These are phyloP conservation scores for Leptoteleia sp. DNA, from an alignment of 1,140 invertebrate species.

Conservation along the genomic window DNA sequence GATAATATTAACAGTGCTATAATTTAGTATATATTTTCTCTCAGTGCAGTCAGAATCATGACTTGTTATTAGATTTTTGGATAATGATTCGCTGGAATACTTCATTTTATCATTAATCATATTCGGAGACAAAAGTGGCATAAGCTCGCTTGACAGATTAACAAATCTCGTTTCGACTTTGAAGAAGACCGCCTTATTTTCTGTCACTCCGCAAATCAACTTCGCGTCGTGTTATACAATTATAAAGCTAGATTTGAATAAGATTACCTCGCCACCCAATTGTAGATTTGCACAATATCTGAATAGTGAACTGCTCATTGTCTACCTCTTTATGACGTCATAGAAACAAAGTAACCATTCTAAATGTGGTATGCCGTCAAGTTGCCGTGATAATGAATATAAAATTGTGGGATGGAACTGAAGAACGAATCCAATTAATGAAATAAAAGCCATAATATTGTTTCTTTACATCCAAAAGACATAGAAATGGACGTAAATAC, in stretches of 20 bases:
- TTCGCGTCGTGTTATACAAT: too few species aligned
- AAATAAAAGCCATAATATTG: too few species aligned
- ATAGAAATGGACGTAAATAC: too few species aligned
- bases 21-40: too few species aligned
- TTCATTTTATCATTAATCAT: neutral
- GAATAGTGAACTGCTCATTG: constrained; percentile 21
- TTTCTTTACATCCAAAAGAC: too few species aligned
- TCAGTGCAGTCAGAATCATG: too few species aligned
- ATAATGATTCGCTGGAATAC: constrained; percentile 1
- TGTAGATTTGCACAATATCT: constrained; percentile 41
- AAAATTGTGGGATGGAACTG: too few species aligned
- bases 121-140: constrained; percentile 4
- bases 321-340: constrained; percentile 31
- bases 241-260: constrained; percentile 47
- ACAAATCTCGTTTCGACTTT: neutral
- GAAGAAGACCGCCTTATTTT: too few species aligned
- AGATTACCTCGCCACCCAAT: constrained; percentile 31
- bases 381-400: too few species aligned
- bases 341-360: constrained; percentile 18
- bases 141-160: constrained; percentile 1
- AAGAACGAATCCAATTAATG: too few species aligned
- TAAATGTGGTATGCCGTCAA: neutral
- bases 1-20: too few species aligned
- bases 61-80: neutral
- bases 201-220: too few species aligned